Evolutionary conservation across 2,797 vertebrate genomes (phyloP).

Genomic region (Tauraco hartlaubi): DNA sequence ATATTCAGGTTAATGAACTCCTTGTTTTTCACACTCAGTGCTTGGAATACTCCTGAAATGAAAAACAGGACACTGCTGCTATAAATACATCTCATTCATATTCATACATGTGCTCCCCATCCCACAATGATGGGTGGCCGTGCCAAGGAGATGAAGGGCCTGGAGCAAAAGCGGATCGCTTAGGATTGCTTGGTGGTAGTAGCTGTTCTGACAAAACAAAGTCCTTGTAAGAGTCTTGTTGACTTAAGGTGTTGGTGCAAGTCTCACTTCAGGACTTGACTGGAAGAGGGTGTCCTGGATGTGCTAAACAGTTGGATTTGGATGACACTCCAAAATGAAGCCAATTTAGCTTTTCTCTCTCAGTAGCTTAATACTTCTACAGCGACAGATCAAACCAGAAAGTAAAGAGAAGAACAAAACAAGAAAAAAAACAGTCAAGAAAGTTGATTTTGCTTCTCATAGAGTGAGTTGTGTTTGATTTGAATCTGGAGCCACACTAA

Average conservation of each 20-base stretch:
- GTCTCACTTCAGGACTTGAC: not conserved
- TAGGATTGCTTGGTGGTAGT: not conserved
- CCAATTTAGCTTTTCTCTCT: not conserved
- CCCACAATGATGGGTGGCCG: fast-evolving
- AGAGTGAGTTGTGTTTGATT: not conserved
- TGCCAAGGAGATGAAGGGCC: not conserved
- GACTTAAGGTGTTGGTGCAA: not conserved
- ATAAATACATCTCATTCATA: not conserved
- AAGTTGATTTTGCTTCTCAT: not conserved
- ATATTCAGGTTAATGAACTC: constrained; percentile 77
- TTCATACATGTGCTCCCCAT: not conserved
- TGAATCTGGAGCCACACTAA: not conserved
- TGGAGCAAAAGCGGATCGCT: not conserved
- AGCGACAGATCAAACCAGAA: not conserved
- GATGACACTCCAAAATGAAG: not conserved
- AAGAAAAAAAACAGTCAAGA: not conserved
- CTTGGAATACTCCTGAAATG: constrained; percentile 78
- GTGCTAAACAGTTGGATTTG: not conserved
- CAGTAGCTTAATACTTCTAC: not conserved
- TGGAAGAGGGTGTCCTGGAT: not conserved
- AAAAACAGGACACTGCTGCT: not conserved
- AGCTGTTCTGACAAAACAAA: not conserved
- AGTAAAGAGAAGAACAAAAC: not conserved
- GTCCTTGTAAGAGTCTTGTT: not conserved
- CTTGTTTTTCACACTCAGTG: constrained; percentile 62